These are phyloP conservation scores for Phania funesta DNA, from an alignment of 2,888 invertebrate species.

Conservation along the genomic window DNA sequence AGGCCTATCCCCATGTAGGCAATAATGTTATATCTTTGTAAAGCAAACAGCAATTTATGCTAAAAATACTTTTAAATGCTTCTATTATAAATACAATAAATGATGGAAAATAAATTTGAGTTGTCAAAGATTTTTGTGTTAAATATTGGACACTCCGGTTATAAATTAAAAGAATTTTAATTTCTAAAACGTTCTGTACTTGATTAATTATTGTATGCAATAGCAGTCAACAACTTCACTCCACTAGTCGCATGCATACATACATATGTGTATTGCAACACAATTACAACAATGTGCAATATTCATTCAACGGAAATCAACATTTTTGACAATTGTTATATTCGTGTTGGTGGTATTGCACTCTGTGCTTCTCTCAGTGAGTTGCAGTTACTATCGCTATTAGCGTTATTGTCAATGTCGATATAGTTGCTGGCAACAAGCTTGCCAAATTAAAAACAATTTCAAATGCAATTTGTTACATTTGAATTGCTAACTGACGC, in stretches of 20 bases:
- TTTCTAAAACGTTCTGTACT: neutral
- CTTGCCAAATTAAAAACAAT: constrained; percentile 47
- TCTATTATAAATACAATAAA: too few relatives aligned
- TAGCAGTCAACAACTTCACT: neutral
- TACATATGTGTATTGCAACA: neutral
- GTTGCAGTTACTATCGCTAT: constrained; percentile 16
- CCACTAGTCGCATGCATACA: neutral
- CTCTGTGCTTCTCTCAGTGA: neutral
- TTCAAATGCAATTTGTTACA: constrained; percentile 65
- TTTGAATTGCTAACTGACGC: constrained; percentile 67
- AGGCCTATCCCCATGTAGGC: too few relatives aligned
- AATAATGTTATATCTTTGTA: too few relatives aligned
- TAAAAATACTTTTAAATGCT: too few relatives aligned
- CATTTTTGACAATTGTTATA: constrained; percentile 61
- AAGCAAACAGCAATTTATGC: too few relatives aligned
- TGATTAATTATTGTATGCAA: neutral
- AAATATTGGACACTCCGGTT: constrained; percentile 6
- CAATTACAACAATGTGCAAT: constrained; percentile 37
- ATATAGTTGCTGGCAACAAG: constrained; percentile 1
- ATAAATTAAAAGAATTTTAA: neutral
- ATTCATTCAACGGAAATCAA: constrained; percentile 63
- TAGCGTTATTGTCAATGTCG: constrained; percentile 11
- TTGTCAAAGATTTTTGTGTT: too few relatives aligned
- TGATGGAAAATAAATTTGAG: too few relatives aligned
- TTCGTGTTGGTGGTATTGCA: neutral